Evolutionary conservation across 2,113 vertebrate genomes (phyloP).

Genomic region (Oryzias javanicus): DNA sequence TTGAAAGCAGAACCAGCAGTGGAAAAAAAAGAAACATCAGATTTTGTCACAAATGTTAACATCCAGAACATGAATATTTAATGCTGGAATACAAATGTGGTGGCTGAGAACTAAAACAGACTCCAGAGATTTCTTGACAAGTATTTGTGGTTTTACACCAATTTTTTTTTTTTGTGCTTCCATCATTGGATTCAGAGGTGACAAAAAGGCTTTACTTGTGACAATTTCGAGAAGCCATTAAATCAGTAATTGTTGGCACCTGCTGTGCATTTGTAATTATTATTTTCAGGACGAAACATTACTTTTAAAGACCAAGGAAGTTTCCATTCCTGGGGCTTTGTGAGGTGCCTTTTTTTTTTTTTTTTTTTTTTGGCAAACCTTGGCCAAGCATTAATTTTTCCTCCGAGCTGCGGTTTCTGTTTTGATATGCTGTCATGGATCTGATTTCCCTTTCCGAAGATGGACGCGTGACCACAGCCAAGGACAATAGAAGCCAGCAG

Average conservation of each 20-base stretch:
- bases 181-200: no score
- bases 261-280: not conserved
- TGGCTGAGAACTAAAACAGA: no score
- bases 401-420: conserved; percentile 29
- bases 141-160: no score
- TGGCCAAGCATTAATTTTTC: conserved; percentile 18
- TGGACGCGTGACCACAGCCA: conserved; percentile 27
- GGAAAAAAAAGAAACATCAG: no score
- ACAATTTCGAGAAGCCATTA: not conserved
- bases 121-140: no score
- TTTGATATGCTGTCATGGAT: conserved; percentile 29
- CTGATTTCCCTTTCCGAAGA: conserved; percentile 32
- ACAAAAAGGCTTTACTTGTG: no score
- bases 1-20: no score
- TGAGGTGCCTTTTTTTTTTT: conserved; percentile 3
- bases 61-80: no score
- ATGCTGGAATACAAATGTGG: no score
- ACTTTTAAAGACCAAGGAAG: conserved; percentile 14
- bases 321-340: conserved; percentile 16
- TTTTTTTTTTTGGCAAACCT: conserved; percentile 14
- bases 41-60: no score
- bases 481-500: conserved; percentile 16
- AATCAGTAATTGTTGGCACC: not conserved
- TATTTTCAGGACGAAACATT: not conserved
- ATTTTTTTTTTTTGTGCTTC: no score